Evolutionary conservation across 2,888 invertebrate genomes (phyloP), one percentile per base, ranked within the genome.

Genomic region (Hololepta plana): DNA sequence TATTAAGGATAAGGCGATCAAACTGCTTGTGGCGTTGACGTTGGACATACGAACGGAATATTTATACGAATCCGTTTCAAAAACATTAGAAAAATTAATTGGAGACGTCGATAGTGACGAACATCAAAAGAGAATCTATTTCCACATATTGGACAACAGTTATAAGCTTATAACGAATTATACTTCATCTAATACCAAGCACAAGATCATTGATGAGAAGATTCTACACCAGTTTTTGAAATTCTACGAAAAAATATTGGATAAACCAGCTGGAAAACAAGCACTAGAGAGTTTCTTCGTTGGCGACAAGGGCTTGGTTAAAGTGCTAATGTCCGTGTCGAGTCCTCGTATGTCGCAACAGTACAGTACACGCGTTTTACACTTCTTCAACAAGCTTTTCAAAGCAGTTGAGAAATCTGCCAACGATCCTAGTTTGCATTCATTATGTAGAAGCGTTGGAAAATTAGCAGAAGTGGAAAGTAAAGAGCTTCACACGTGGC

Each of bases 231-330:
- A 70, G 34, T 68, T 80, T 56, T 60, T 85, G 12, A 76, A 74
- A 40, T 88, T 85, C 43, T 77, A 90, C 70, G 85, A 87, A 47
- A 73, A 73, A 42, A 69, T 87, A 36, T 51, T 91, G 12, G 87
- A 88, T 27, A 80, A 80, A 33, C 66, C 76, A 0, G 67, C 77
- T 0, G 88, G 87, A 0, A 66, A 79, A 34, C 67, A 72, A 40
- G 88, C 90, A 0, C 67, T 88, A 42, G 76, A 84, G 41, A 65
- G 68, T 30, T 85, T 88, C 43, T 88, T 88, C 44, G 68, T 65
- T 2, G 66, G 69, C 1, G 62, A 64, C 13, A 69, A 68, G 39
- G 72, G 73, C 32, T 62, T 90, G 20, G 74, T 81, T 0, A 75
- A 77, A 34, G 64, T 88, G 8, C 56, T 91, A 19, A 59, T 91